A percentile compares a stretch with the other conserved stretches of the same genome.
Evolutionary conservation across 2,888 invertebrate species (phyloP).

Genomic region (Himalopsyche japonica): DNA sequence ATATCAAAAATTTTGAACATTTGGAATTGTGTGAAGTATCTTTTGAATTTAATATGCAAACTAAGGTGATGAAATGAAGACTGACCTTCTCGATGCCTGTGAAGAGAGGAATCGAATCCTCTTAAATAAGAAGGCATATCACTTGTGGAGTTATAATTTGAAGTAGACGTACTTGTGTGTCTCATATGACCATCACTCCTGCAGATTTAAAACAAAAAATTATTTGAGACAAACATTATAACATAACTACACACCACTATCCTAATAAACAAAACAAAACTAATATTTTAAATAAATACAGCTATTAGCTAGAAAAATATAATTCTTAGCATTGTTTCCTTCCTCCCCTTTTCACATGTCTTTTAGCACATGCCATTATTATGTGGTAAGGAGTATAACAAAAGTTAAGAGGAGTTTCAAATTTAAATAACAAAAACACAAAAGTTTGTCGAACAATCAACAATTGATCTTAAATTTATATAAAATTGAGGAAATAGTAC

Average conservation of each 20-base stretch:
- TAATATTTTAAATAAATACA: too few species aligned
- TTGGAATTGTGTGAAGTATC: not conserved
- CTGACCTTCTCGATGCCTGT: constrained; percentile 59
- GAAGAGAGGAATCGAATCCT: constrained; percentile 63
- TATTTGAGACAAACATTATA: not conserved
- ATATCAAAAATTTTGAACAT: not conserved
- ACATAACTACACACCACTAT: constrained; percentile 7
- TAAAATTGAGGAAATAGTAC: too few species aligned
- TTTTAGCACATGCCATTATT: too few species aligned
- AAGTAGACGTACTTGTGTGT: constrained; percentile 83
- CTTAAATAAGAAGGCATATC: constrained; percentile 75
- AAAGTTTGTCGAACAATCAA: too few species aligned
- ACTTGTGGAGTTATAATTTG: constrained; percentile 82
- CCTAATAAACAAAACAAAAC: not conserved
- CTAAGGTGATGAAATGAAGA: not conserved
- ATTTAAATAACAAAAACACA: too few species aligned
- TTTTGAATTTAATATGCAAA: too few species aligned
- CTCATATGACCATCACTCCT: constrained; percentile 82
- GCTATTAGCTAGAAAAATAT: too few species aligned
- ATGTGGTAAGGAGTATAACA: too few species aligned
- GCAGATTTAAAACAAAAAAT: constrained; percentile 42
- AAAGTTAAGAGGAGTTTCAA: too few species aligned
- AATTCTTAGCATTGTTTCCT: too few species aligned
- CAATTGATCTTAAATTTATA: too few species aligned
- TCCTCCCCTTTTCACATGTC: too few species aligned